Conservation (phyloP, 1,140 invertebrate genomes). For the Trichogramma pretiosum region DNA sequence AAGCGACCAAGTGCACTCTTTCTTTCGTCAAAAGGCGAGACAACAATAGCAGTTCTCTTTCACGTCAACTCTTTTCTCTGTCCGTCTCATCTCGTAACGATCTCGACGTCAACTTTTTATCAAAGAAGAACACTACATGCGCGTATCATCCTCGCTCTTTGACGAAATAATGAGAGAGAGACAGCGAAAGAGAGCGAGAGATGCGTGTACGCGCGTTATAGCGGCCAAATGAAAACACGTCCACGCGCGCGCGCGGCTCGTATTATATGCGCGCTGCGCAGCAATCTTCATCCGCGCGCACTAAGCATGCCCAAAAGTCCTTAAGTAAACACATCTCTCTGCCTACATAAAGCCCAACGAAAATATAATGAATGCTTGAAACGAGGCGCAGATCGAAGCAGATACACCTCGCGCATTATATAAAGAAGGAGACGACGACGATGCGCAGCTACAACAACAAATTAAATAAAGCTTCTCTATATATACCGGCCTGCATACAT, state of each 20-base stretch:
- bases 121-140: too few relatives aligned
- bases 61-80: constrained; percentile 12
- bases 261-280: neutral
- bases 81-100: too few relatives aligned
- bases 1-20: too few relatives aligned
- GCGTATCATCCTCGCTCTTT: too few relatives aligned
- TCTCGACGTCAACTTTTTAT: too few relatives aligned
- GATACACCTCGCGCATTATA: constrained; percentile 27
- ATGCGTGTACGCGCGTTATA: neutral
- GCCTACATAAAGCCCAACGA: too few relatives aligned
- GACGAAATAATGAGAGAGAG: neutral
- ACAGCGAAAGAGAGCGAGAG: neutral
- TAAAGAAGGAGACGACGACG: too few relatives aligned
- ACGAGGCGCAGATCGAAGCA: constrained; percentile 23
- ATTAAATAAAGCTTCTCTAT: constrained; percentile 29
- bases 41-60: constrained; percentile 8
- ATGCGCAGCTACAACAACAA: constrained; percentile 43
- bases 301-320: too few relatives aligned
- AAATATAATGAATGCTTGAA: constrained; percentile 46
- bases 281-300: too few relatives aligned
- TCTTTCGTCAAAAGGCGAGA: too few relatives aligned
- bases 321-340: too few relatives aligned
- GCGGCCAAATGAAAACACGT: neutral
- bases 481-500: neutral
- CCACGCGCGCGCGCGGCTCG: neutral